Conservation (phyloP, 2,797 vertebrate species). For the Pipistrellus pygmaeus region DNA sequence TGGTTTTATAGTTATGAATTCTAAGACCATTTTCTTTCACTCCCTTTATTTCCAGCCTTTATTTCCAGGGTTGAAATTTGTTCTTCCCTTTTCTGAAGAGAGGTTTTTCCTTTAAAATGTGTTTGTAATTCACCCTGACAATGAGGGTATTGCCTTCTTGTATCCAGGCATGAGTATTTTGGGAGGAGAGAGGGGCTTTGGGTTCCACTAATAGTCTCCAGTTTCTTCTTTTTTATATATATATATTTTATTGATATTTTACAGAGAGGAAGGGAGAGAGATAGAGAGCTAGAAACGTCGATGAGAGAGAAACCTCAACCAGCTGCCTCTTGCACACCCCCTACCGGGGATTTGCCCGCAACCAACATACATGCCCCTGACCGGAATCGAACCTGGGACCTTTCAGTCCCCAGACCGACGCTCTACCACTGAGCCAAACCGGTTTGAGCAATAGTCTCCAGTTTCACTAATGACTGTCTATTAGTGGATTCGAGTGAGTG, state of each 20-base stretch:
- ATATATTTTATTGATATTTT: too few relatives aligned
- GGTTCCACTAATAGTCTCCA: background rate
- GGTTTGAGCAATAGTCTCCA: background rate
- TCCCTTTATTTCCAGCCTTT: background rate
- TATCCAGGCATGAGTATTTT: background rate
- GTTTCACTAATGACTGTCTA: background rate
- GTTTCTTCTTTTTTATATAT: too few relatives aligned
- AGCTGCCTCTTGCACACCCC: too few relatives aligned
- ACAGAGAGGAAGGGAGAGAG: too few relatives aligned
- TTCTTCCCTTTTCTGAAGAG: background rate
- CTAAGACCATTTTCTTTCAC: background rate
- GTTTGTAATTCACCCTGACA: background rate
- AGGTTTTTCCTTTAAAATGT: background rate
- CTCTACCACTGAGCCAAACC: too few relatives aligned
- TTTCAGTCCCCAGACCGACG: too few relatives aligned
- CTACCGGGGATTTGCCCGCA: too few relatives aligned
- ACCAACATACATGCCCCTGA: too few relatives aligned
- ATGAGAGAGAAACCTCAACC: too few relatives aligned
- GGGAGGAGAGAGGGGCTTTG: accelerated
- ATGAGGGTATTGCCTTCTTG: background rate
- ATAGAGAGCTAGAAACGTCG: too few relatives aligned
- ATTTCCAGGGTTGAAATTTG: background rate
- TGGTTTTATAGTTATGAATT: background rate
- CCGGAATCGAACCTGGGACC: too few relatives aligned
- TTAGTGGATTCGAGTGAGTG: background rate